Base-by-base conservation (phyloP, 1,140 invertebrate genomes). In the Sinella curviseta region DNA sequence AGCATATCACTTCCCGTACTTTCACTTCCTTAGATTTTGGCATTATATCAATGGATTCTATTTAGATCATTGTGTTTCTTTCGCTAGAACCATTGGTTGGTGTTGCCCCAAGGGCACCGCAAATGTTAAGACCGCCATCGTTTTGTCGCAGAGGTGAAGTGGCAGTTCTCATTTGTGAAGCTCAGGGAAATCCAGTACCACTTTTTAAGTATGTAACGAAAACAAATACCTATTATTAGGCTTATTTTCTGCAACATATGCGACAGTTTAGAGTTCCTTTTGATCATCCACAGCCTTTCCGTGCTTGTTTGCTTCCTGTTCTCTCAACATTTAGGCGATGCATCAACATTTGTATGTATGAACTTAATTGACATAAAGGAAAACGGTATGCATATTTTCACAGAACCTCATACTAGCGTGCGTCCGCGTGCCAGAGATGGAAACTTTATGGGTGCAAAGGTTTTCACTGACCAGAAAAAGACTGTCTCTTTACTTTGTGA, bases 391-490 rank as follows among this genome's bases (percentile, higher is more conserved):
- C 39, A 48, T 48, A 48, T 48, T 60, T 60, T n/a, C 57, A 26
- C 85, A 89, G 89, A 89, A 80, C 89, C 88, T 35, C 85, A 87
- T 78, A 87, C 86, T 31, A 88, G 87, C 74, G 87, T 89, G 54
- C 86, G 86, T 24, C 89, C 89, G 16, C 88, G 88, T 77, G 88
- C 87, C 31, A 87, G 87, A 80, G 89, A 89, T 84, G 87, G 80
- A 26, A 78, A 81, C 36, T 80, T 74, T 31, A 80, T 80, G 57
- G 82, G 82, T 8, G 31, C 77, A 14, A 65, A 34, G n/a, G 80
- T 75, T 39, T 20, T 78, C 16, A 57, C 78, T 26, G 39, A 77
- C 8, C 17, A 67, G 17, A 60, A 76, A 54, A 65, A 39, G n/a
- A 77, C 77, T 12, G 74, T 77, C n/a, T 75, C 78, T 30, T 77